Evolutionary conservation across 2,888 invertebrate genomes (phyloP), one percentile per base, ranked within the genome.

Genomic region (Anarsia innoxiella): DNA sequence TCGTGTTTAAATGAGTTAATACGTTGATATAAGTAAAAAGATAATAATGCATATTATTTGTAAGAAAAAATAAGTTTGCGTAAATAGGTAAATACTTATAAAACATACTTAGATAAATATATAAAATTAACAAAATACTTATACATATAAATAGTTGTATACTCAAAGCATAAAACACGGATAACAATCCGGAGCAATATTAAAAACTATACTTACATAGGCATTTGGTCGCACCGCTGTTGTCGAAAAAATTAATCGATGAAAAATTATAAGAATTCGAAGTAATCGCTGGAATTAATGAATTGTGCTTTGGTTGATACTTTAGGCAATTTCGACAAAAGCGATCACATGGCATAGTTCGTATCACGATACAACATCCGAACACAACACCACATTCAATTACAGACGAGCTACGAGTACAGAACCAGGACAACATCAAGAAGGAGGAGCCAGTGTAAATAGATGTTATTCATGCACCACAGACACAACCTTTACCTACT

Each of bases 381-480:
- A 59, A 73, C 79, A 80, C 77, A 79, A 79, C 77, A 80, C 79
- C 75, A 78, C 80, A 75, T 67, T 64, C 67, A 68, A 69, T 59
- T 61, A 66, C 49, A 66, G 56, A 44, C 54, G 23, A 11, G 3
- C 28, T 45, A 52, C 48, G 45, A 45, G 53, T 48, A 45, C 47
- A 50, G 51, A 19, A 59, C 51, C n/a, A n/a, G 56, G 49, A 61
- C 62, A 56, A 66, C 66, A 66, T 47, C 48, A 44, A 65, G 51
- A 51, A 52, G 51, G 51, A 60, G 57, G 58, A 56, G n/a, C 25
- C 5, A 3, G n/a, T n/a, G 68, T 59, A 62, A 58, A 79, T 78
- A 84, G 84, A 84, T 84, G 84, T 84, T 84, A 84, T 84, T 84
- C 84, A 82, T 84, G 84, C 84, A 84, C 84, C 83, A 79, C 73